phyloP scores from a whole-genome alignment of 2,113 vertebrate species.

The Macrotis lagotis region DNA sequence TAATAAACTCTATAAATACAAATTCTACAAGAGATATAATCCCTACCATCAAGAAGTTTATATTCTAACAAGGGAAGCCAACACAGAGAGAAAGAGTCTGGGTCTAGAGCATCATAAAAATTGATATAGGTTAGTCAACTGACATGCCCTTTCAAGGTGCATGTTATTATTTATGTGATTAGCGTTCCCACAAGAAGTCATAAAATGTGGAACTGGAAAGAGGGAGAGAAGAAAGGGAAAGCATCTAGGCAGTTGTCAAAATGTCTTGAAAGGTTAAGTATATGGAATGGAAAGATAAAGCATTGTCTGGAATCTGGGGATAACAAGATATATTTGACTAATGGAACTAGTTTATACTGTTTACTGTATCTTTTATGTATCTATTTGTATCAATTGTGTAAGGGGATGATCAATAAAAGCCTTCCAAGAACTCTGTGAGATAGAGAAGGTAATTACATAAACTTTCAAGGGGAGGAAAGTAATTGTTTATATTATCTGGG shows the following conservation, averaged over 20 bases:
- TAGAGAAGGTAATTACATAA: neutral
- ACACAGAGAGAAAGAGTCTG: neutral
- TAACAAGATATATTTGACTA: neutral
- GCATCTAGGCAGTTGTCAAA: neutral
- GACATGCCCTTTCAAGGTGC: neutral
- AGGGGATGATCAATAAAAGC: neutral
- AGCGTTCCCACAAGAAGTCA: neutral
- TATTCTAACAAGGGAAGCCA: neutral
- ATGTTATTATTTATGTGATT: neutral
- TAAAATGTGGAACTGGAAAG: neutral
- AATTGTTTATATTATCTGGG: neutral
- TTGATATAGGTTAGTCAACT: neutral
- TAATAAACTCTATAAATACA: neutral
- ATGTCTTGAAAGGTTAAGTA: neutral
- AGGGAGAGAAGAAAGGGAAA: neutral
- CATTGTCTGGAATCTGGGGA: too few species aligned
- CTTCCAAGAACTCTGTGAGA: neutral
- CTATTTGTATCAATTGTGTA: neutral
- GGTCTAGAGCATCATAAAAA: neutral
- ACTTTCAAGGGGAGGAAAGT: neutral
- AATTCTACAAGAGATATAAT: neutral
- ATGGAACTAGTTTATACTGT: neutral
- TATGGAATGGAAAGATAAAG: neutral
- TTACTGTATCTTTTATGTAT: neutral
- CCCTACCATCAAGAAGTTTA: neutral